Percentiles rank a stretch among this genome's conserved stretches.
phyloP scores from a whole-genome alignment of 2,797 vertebrate genomes.

The Cyclopterus lumpus region DNA sequence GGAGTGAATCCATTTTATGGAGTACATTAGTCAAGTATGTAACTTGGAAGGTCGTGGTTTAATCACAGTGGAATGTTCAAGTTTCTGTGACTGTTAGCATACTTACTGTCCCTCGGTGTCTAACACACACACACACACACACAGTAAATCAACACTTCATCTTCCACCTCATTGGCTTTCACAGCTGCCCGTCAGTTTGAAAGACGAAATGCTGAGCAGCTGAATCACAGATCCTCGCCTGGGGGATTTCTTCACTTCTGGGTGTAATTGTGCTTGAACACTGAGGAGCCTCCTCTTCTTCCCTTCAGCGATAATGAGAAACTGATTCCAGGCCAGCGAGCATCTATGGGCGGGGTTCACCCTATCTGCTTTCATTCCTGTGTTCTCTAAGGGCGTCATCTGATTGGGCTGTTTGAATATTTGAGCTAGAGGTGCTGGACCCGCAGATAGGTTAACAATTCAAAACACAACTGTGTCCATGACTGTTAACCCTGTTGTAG shows the following conservation, averaged over 20 bases:
- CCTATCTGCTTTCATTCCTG: slow-evolving; percentile 52
- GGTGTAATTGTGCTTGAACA: slow-evolving; percentile 23
- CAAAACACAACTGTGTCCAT: slow-evolving; percentile 7
- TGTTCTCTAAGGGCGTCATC: slow-evolving; percentile 21
- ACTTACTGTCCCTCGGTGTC: slow-evolving; percentile 48
- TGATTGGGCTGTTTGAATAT: slow-evolving; percentile 70
- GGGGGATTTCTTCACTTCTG: slow-evolving; percentile 26
- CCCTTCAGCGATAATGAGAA: slow-evolving; percentile 8
- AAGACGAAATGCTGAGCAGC: slow-evolving; percentile 32
- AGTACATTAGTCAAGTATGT: slow-evolving; percentile 68
- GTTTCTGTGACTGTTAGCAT: slow-evolving; percentile 64
- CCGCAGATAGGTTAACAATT: slow-evolving; percentile 48
- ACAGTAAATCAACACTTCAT: slow-evolving; percentile 59
- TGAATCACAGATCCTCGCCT: slow-evolving; percentile 32
- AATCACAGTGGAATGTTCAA: slow-evolving; percentile 79
- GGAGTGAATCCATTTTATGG: slow-evolving; percentile 63
- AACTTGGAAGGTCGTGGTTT: slow-evolving; percentile 71
- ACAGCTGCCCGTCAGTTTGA: slow-evolving; percentile 49
- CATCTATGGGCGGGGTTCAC: slow-evolving; percentile 29
- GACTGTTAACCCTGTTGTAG: slow-evolving; percentile 45
- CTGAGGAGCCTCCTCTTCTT: slow-evolving; percentile 23
- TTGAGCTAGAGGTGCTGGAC: slow-evolving; percentile 22
- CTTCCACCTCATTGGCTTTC: slow-evolving; percentile 60
- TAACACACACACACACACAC: slow-evolving; percentile 22
- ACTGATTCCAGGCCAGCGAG: slow-evolving; percentile 39